phyloP scores from a whole-genome alignment of 2,888 invertebrate species.

The Zeuzera pyrina region DNA sequence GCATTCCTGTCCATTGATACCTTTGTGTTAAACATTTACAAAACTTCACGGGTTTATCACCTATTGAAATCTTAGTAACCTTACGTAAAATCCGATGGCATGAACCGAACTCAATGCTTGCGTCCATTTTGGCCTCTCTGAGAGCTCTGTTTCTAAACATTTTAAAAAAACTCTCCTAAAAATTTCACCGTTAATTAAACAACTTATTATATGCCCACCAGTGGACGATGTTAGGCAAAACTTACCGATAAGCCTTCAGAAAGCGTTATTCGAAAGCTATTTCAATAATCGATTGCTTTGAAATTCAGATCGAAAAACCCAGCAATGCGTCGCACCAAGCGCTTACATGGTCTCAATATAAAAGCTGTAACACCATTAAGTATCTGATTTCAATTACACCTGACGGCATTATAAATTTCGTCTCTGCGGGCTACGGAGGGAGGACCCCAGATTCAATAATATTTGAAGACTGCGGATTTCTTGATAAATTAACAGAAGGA shows the following conservation, averaged over 20 bases:
- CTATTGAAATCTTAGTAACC: too few relatives aligned
- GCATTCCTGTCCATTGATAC: too few relatives aligned
- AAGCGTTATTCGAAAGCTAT: constrained; percentile 15
- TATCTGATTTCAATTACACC: constrained; percentile 24
- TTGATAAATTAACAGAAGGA: constrained; percentile 1
- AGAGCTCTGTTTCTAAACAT: not conserved
- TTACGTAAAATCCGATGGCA: not conserved
- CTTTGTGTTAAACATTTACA: too few relatives aligned
- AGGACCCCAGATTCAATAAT: constrained; percentile 11
- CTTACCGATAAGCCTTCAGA: constrained; percentile 16
- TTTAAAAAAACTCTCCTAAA: not conserved
- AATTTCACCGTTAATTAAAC: not conserved
- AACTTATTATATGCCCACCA: not conserved
- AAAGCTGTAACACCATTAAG: constrained; percentile 25
- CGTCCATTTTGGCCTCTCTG: not conserved
- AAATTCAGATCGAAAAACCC: constrained; percentile 26
- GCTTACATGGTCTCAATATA: constrained; percentile 26
- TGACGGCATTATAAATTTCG: constrained; percentile 28
- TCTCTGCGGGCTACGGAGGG: constrained; percentile 30
- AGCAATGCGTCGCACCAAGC: constrained; percentile 22
- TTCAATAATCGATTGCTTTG: constrained; percentile 25
- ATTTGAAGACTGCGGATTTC: constrained; percentile 11
- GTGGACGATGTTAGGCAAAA: not conserved
- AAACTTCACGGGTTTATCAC: too few relatives aligned
- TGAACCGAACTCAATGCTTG: not conserved